Percentiles rank a stretch among this genome's conserved stretches.
phyloP scores from a whole-genome alignment of 2,797 vertebrate species.

The Poeciliopsis presidionis region DNA sequence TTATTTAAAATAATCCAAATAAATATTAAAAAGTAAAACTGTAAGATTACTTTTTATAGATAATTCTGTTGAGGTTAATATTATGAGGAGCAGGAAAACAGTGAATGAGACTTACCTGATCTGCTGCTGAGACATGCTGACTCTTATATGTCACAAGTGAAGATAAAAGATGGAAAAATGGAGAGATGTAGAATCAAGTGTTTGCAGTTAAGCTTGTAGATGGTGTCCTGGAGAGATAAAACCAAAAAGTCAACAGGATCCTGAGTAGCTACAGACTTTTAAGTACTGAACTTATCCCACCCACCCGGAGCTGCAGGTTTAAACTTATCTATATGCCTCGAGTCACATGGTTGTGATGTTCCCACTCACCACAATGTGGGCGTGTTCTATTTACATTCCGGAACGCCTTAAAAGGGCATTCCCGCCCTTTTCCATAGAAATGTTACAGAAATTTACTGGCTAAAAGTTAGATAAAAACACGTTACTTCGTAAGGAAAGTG shows the following conservation, averaged over 20 bases:
- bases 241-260: not conserved
- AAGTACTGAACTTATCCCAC: slow-evolving; percentile 9
- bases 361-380: slow-evolving; percentile 22
- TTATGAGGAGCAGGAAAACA: not conserved
- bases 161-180: slow-evolving; percentile 7
- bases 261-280: not conserved
- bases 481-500: not conserved
- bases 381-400: slow-evolving; percentile 41
- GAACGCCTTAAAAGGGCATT: slow-evolving; percentile 41
- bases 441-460: not conserved
- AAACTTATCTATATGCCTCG: slow-evolving; percentile 28
- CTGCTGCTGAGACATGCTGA: slow-evolving; percentile 82
- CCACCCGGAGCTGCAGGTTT: slow-evolving; percentile 1
- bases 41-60: not conserved
- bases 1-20: not conserved
- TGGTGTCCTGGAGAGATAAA: slow-evolving; percentile 39
- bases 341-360: slow-evolving; percentile 27
- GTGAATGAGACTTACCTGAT: slow-evolving; percentile 70
- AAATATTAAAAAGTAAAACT: not conserved
- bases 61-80: not conserved
- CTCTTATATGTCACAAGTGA: slow-evolving; percentile 17
- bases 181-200: slow-evolving; percentile 18
- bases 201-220: slow-evolving; percentile 16
- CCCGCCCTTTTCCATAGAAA: slow-evolving; percentile 12
- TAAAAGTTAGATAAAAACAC: not conserved